Base-by-base conservation (phyloP, 2,888 invertebrate species). In the Linnaemya tessellans region DNA sequence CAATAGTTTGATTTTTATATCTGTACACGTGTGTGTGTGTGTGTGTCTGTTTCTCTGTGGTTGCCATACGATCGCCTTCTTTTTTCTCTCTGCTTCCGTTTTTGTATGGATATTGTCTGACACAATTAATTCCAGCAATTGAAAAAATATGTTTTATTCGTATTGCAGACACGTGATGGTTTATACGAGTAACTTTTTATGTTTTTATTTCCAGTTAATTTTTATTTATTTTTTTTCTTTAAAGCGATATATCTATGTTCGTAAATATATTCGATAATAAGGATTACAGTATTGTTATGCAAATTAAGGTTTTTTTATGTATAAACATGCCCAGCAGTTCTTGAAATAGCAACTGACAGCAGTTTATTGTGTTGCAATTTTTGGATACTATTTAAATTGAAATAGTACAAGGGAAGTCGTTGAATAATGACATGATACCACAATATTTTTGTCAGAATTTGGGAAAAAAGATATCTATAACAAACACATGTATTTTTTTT, bases 1-100 rank as follows among this genome's bases (percentile, higher is more conserved):
- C 74, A 81, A 78, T 68, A 81, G 78, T 78, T 74, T 70, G 68
- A 78, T 81, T 68, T 83, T 75, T 84, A 74, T 73, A 46, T 54
- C 13, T 13, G 3, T 3, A 20, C 54, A 3, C 41, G n/a, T 43
- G 25, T 35, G 1, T 25, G n/a, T 51, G 18, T 60, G 22, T 56
- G 62, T 22, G 9, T 25, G 30, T 56, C 18, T 49, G 20, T n/a
- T 18, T 79, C 51, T 25, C 7, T 41, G 38, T 41, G 38, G 3
- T 4, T 7, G 38, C 9, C 38, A 38, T 9, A 1, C 38, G 38
- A 10, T 7, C 5, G 10, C 0, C 22, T 18, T 62, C 41, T 8
- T 41, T 18, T n/a, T 38, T 30, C n/a, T 8, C 35, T 43, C 41
- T 9, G 38, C 8, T 38, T 38, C 25, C 25, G 25, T 60, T 68